Evolutionary conservation across 2,888 invertebrate species (phyloP).

Genomic region (Allolobophora icterica): DNA sequence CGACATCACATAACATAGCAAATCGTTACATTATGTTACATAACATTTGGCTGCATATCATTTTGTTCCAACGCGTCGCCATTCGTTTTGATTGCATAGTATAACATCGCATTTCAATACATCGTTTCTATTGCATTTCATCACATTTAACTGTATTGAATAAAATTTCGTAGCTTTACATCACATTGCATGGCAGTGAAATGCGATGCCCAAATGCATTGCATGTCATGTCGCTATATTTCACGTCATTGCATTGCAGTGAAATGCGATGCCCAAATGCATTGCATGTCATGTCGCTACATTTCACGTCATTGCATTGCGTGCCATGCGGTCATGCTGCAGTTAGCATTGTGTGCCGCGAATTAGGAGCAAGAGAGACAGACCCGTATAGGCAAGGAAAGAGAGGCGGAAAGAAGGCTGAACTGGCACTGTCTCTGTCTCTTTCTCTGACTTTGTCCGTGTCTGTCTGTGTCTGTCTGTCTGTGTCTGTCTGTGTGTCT

Average conservation of each 20-base stretch:
- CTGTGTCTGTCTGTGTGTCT: not conserved
- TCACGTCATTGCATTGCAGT: not conserved
- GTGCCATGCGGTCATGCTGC: not conserved
- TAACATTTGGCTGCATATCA: not conserved
- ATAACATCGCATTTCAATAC: not conserved
- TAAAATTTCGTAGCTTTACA: not conserved
- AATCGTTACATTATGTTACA: not conserved
- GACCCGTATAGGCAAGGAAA: not conserved
- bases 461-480: not conserved
- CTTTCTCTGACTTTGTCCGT: too few species aligned
- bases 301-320: not conserved
- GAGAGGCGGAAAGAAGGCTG: not conserved
- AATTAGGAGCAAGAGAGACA: not conserved
- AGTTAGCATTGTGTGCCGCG: not conserved
- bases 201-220: not conserved
- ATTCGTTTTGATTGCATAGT: not conserved
- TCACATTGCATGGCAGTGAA: not conserved
- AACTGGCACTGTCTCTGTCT: not conserved
- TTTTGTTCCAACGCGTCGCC: too few species aligned
- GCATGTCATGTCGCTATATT: not conserved
- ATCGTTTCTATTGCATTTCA: not conserved
- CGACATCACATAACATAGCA: too few species aligned
- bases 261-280: not conserved
- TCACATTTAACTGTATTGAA: not conserved
- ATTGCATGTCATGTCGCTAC: not conserved